Evolutionary conservation across 2,113 vertebrate species (phyloP).

Genomic region (Aix galericulata): DNA sequence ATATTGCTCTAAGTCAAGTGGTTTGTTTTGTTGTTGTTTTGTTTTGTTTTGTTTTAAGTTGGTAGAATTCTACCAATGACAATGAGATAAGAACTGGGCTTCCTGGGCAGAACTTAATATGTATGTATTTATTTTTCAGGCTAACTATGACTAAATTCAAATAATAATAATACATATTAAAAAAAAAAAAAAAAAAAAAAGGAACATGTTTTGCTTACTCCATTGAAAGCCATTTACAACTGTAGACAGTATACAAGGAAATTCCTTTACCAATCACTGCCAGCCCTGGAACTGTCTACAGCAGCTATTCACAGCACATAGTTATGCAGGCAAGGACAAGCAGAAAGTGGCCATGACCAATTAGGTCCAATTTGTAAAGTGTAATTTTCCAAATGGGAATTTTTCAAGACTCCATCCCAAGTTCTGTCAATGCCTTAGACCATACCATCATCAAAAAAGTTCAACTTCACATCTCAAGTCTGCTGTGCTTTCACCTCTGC

Average conservation of each 20-base stretch:
- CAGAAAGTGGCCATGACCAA: neutral
- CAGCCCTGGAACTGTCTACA: neutral
- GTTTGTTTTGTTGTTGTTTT: neutral
- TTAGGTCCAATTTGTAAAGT: neutral
- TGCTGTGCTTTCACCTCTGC: neutral
- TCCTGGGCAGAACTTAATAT: neutral
- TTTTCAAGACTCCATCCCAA: neutral
- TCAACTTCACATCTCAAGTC: neutral
- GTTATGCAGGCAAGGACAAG: neutral
- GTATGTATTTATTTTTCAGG: constrained; percentile 3
- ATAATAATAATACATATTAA: neutral
- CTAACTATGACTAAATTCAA: neutral
- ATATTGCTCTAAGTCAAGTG: neutral
- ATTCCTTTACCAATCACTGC: neutral
- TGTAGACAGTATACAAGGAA: neutral
- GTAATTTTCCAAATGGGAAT: neutral
- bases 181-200: neutral
- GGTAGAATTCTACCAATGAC: neutral
- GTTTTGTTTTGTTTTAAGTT: neutral
- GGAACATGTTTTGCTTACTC: neutral
- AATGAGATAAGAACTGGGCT: neutral
- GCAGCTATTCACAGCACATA: neutral
- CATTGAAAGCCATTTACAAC: neutral
- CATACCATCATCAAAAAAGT: neutral
- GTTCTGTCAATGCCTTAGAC: neutral